Evolutionary conservation across 1,140 invertebrate species (phyloP), one percentile per base, ranked within the genome.

Genomic region (Drosophila bocki): DNA sequence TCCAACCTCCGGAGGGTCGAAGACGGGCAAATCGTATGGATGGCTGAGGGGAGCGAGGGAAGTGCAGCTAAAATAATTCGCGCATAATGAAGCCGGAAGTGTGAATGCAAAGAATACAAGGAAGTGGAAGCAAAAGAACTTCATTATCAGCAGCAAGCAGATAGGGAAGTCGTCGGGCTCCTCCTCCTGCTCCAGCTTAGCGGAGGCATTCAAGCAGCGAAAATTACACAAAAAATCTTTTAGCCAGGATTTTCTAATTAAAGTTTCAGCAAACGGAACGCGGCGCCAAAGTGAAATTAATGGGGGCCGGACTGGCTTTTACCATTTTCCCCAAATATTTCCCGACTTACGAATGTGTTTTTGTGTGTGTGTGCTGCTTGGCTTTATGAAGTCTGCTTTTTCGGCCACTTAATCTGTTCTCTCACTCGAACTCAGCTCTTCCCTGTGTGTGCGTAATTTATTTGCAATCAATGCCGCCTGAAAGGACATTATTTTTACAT

Each of bases 21-120:
- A 32, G 65, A 33, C 22, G n/a, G 19, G 15, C 26, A 56, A 57
- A 71, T 71, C 51, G 41, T 15, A 11, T 1, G 48, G 29, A 5
- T 29, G 41, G 50, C 15, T 15, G 12, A 13, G 41, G 44, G 11
- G 13, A 12, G 35, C 47, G 0, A n/a, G 56, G 64, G 67, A 88
- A 88, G 84, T 88, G 78, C 84, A 87, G 84, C 85, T 87, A 88
- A 88, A 88, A 88, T 88, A 88, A 88, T 88, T 84, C 80, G 81
- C 80, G 78, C 84, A 88, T 88, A 88, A 88, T 88, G 85, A 84
- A 88, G 85, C 85, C 85, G 85, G 85, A 88, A 88, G 85, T 88
- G 85, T 90, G 85, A 88, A 88, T 76, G 84, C 74, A 84, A 90
- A 71, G 39, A 67, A 83, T 80, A 86, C 70, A 87, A 78, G 82